These are phyloP conservation scores for Orthonyx spaldingii DNA, from an alignment of 2,113 vertebrate genomes.

Conservation along the genomic window DNA sequence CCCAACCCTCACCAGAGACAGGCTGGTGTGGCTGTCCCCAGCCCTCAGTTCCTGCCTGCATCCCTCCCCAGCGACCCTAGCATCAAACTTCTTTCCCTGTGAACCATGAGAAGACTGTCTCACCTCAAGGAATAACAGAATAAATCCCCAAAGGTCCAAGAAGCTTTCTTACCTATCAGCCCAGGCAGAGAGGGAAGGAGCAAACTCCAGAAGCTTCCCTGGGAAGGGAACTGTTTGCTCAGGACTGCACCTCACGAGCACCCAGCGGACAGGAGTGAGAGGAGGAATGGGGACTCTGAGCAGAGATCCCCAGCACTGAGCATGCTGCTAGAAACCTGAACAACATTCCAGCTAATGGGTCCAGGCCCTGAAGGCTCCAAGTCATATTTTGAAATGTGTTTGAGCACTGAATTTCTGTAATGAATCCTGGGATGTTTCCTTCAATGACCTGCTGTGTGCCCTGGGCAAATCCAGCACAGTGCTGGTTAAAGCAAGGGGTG, in stretches of 20 bases:
- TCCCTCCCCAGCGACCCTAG: rapidly evolving
- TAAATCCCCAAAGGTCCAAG: neutral
- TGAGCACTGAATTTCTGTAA: neutral
- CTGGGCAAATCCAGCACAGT: neutral
- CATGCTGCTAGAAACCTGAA: neutral
- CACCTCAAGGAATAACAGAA: rapidly evolving
- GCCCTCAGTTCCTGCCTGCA: neutral
- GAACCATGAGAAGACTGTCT: neutral
- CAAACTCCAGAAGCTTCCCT: neutral
- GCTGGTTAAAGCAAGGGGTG: neutral
- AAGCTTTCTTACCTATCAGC: neutral
- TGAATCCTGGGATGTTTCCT: neutral
- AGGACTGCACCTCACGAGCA: neutral
- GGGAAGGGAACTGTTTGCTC: neutral
- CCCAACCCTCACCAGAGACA: rapidly evolving
- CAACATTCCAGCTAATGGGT: neutral
- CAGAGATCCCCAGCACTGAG: neutral
- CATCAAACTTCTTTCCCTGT: neutral
- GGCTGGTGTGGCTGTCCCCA: neutral
- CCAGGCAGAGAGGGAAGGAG: neutral
- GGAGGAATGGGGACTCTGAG: neutral
- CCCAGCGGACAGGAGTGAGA: rapidly evolving
- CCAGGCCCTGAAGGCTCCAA: neutral
- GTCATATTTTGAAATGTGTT: neutral
- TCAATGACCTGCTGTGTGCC: neutral